phyloP scores from a whole-genome alignment of 2,113 vertebrate species.

The Mustelus asterias region DNA sequence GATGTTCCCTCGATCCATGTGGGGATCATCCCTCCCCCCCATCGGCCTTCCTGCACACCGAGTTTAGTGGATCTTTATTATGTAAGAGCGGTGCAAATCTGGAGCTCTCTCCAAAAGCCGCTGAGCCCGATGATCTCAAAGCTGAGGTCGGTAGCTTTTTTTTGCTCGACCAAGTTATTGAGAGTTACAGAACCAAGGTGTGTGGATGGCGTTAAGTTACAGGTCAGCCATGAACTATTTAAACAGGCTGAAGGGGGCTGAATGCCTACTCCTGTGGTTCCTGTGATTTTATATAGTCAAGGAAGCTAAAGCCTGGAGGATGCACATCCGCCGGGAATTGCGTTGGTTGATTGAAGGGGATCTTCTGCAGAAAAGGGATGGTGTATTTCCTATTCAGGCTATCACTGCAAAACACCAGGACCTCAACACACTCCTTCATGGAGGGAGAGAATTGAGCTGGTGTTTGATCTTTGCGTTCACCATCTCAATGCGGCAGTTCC shows the following conservation, averaged over 20 bases:
- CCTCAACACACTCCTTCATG: neutral
- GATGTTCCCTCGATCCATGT: neutral
- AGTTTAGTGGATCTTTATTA: neutral
- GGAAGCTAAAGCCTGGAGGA: neutral
- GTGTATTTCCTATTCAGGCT: neutral
- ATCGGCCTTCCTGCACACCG: neutral
- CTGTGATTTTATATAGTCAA: neutral
- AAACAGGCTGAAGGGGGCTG: neutral
- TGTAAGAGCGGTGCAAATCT: neutral
- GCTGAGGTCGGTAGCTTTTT: neutral
- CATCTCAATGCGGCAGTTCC: neutral
- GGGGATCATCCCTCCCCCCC: neutral
- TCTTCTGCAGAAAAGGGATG: neutral
- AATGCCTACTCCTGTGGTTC: neutral
- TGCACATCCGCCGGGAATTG: no score
- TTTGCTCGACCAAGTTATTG: neutral
- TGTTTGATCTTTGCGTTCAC: neutral
- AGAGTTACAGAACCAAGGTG: neutral
- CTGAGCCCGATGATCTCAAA: neutral
- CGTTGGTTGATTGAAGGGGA: neutral
- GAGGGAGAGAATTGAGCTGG: neutral
- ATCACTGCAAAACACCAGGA: neutral
- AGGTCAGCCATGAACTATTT: neutral
- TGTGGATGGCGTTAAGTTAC: neutral
- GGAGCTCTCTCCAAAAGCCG: neutral